These are phyloP conservation scores for Actenoides hombroni DNA, from an alignment of 2,113 vertebrate genomes.

Conservation along the genomic window DNA sequence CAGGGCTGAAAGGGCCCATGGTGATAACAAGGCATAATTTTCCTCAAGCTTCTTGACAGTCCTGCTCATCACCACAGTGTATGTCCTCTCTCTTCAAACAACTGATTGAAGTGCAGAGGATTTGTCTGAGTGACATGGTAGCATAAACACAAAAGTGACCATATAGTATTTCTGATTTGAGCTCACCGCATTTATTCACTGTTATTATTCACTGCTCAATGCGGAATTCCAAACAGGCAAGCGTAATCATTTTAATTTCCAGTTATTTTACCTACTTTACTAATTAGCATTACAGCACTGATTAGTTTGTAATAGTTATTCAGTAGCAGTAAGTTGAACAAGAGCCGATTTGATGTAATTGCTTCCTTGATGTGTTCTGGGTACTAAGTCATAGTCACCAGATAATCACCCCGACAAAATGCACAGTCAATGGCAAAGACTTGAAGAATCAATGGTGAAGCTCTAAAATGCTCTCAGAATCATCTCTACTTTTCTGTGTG, in stretches of 20 bases:
- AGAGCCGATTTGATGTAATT: constrained; percentile 21
- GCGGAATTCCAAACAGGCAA: not conserved
- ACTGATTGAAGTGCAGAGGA: not conserved
- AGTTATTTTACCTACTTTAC: constrained; percentile 20
- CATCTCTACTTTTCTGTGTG: not conserved
- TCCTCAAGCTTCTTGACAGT: not conserved
- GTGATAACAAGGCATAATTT: not conserved
- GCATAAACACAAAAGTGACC: not conserved
- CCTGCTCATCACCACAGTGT: not conserved
- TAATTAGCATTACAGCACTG: constrained; percentile 23
- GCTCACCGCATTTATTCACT: not conserved
- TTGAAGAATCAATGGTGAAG: not conserved
- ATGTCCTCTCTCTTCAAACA: not conserved
- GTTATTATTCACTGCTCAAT: not conserved
- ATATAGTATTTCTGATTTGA: not conserved
- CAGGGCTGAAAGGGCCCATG: not conserved
- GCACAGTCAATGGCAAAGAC: not conserved
- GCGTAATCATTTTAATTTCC: constrained; percentile 23
- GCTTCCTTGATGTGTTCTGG: not conserved
- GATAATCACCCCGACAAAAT: not conserved
- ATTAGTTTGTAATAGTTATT: constrained; percentile 33
- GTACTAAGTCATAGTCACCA: not conserved
- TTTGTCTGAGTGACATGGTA: not conserved
- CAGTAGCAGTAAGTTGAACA: constrained; percentile 18
- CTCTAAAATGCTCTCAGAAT: not conserved